phyloP scores from a whole-genome alignment of 2,113 vertebrate species.

The Amphiprion percula region DNA sequence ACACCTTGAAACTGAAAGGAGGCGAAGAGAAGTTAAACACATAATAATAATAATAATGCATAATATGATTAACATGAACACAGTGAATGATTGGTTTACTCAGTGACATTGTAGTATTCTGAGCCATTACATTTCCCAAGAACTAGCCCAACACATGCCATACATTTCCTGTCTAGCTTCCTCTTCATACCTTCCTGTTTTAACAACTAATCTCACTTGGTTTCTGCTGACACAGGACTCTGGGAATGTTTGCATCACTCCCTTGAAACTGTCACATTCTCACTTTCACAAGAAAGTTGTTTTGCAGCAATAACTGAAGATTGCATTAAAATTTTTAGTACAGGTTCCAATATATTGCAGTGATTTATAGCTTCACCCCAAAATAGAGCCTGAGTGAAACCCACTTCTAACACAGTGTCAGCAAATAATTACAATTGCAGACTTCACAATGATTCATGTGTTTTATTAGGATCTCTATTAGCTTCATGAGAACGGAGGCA shows the following conservation, averaged over 20 bases:
- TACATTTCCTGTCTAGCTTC: constrained; percentile 70
- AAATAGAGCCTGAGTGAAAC: not conserved
- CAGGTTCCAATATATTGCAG: not conserved
- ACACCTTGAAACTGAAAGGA: constrained; percentile 85
- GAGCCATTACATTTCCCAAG: not conserved
- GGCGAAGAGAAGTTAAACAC: not conserved
- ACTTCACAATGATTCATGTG: not conserved
- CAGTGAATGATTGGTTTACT: not conserved
- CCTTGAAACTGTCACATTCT: not conserved
- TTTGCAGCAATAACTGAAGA: not conserved
- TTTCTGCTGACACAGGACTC: constrained; percentile 63
- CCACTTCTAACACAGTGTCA: not conserved
- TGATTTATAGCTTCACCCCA: not conserved
- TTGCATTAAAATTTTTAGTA: not conserved
- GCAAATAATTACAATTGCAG: no score
- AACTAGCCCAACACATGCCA: constrained; percentile 10
- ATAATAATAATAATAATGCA: not conserved
- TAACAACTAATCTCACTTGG: constrained; percentile 27
- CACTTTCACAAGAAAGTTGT: not conserved
- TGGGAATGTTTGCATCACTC: constrained; percentile 33
- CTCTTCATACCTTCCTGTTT: constrained; percentile 68
- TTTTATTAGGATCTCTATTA: not conserved
- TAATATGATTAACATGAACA: not conserved
- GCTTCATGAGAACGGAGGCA: no score
- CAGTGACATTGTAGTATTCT: not conserved